These are phyloP conservation scores for Trachythela sp. DNA, from an alignment of 64 coral and sea anemone species.

Conservation along the genomic window DNA sequence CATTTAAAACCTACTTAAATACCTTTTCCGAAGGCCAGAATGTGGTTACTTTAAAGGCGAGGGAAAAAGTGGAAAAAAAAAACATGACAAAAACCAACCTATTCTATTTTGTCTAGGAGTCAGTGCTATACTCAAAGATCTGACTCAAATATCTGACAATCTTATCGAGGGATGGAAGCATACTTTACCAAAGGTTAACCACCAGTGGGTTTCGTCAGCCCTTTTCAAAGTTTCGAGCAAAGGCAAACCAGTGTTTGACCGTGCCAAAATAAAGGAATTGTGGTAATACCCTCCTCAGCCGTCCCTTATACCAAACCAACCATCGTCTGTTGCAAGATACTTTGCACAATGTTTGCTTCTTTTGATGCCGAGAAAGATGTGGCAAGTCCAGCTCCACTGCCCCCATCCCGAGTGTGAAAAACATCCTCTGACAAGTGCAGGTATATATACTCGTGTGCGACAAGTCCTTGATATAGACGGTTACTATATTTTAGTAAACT, in stretches of 20 bases:
- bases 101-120: no score
- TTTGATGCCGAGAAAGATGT: slow-evolving; percentile 1
- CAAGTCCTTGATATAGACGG: slow-evolving; percentile 13
- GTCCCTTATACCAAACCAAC: not conserved
- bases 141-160: no score
- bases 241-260: not conserved
- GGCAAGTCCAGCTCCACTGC: not conserved
- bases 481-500: slow-evolving; percentile 11
- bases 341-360: not conserved
- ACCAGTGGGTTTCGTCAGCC: not conserved
- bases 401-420: not conserved
- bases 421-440: not conserved
- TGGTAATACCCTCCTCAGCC: slow-evolving; percentile 2
- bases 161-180: not conserved
- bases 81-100: not conserved
- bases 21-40: not conserved
- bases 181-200: not conserved
- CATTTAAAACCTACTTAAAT: slow-evolving; percentile 10
- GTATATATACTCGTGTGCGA: slow-evolving; percentile 11
- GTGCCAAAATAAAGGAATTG: not conserved
- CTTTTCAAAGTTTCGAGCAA: not conserved
- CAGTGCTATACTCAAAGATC: no score
- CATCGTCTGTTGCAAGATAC: not conserved
- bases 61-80: not conserved
- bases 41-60: not conserved